Base-by-base conservation (phyloP, 2,113 vertebrate genomes). In the Malurus cyaneus region DNA sequence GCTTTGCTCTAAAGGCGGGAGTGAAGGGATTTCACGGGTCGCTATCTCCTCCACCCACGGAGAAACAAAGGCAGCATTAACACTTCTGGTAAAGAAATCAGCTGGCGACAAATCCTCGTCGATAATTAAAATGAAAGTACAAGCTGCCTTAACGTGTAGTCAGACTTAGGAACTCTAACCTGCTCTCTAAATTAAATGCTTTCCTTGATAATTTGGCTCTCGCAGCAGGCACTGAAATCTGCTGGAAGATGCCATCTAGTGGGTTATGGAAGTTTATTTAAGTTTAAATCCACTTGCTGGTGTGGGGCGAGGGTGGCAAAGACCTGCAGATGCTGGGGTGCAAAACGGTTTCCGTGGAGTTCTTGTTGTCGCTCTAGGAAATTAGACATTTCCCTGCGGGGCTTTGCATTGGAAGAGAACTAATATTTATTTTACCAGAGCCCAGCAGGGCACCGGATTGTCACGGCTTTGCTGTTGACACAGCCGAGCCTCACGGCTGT, bases 241-340 rank as follows among this genome's bases (percentile, higher is more conserved):
- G 96, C 96, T 93, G 95, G 76, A 97, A 98, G 88, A 41, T 94
- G 97, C 96, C 97, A 97, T 94, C 98, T 98, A 98, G 97, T 76
- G 97, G 98, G 95, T 89, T 88, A 46, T 65, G 61, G 86, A 91
- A 92, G 88, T 95, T 94, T 86, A 74, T 86, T 94, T 83, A 94
- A 92, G 83, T 94, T 93, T 79, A 73, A 88, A 82, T 41, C 54
- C 60, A 29, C 76, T 88, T 10, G 46, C 71, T 44, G 53, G 17
- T 34, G 56, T 44, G 60, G 70, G 64, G 74, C 2, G 7, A 72
- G 25, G 28, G 64, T n/a, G 52, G 53, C 71, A 73, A 73, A 88
- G 57, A 64, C 50, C 76, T 17, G 74, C 80, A 29, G n/a, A 78
- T 3, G 28, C 73, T 26, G 61, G 46, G 21, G n/a, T 3, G 20